Evolutionary conservation across 2,888 invertebrate species (phyloP), one percentile per base, ranked within the genome.

Genomic region (Furcula furcula): DNA sequence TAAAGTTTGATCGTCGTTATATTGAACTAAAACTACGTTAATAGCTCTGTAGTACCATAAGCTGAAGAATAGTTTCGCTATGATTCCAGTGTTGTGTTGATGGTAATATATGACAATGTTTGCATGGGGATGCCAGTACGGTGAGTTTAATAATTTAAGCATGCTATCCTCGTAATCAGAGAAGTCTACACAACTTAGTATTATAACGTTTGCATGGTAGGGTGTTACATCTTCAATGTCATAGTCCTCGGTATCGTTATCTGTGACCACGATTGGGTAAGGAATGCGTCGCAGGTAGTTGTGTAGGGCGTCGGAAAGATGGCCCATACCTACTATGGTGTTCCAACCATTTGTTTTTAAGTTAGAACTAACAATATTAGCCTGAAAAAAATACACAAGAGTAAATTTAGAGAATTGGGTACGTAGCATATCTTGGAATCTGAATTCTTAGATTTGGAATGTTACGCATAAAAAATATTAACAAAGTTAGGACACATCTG

Each of bases 61-160:
- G 15, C 61, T 66, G 30, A 68, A 84, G 40, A 80, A 81, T 38
- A 83, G 49, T 49, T 65, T 74, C 2, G 79, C 70, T 7, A 75
- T 37, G 2, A 45, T 42, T 23, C 52, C 40, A 16, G 44, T 51
- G 6, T 64, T 40, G 34, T 48, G 50, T 11, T 45, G 46, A n/a
- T 73, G 71, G 29, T 70, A 75, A 37, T 76, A 71, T 4, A 85
- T 25, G 25, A 85, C 53, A 3, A 82, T 43, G 20, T 80, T 69
- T 3, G 81, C 51, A 3, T 59, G 64, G 3, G 84, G 73, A 48
- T 85, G 75, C 80, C 81, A 85, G 42, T 76, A 76, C 0, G 76
- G 65, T 1, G 62, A 46, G 4, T 36, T 45, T 20, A 64, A 40
- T 1, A 66, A 40, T 56, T 74, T 74, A 2, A 42, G 42, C 6